Base-by-base conservation (phyloP, 1,140 invertebrate genomes). In the Hyles vespertilio region DNA sequence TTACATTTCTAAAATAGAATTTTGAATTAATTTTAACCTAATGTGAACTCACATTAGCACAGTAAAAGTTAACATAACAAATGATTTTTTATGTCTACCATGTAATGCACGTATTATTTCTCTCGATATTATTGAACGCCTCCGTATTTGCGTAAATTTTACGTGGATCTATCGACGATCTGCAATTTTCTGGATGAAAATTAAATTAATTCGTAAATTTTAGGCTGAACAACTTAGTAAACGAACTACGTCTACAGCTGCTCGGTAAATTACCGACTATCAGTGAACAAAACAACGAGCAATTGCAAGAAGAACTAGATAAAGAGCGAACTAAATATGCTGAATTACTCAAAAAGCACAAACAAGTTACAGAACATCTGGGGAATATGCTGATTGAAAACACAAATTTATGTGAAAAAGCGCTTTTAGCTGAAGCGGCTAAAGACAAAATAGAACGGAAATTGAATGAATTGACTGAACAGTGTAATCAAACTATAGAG, bases 381-480 rank as follows among this genome's bases (percentile, higher is more conserved):
- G 91, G 90, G 60, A 89, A 83, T 49, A 92, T 91, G 84, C 79
- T 93, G 52, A 89, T 90, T 44, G 92, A 91, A 63, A 91, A 92
- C 55, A 90, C 92, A 5, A 84, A 88, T 51, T 81, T 93, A 70
- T 90, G 92, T 49, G 93, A 94, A 72, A 90, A 91, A 58, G 90
- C 92, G 5, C 87, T 94, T 6, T 71, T 93, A 33, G 89, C 92
- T 0, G 93, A 94, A 74, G 88, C 90, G 3, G 90, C 91, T 2
- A 92, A 93, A 60, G 93, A 94, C 51, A 90, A 91, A 66, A 89
- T 94, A 1, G 94, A 90, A 74, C 85, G 83, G 82, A 95, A 92
- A 64, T 76, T 96, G 4, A 83, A 91, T 5, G 89, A 91, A 53
- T 74, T 97, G 5, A 92, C 93, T 3, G 88, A 92, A 64, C 89